These are phyloP conservation scores for Schizotus pectinicornis DNA, from an alignment of 2,888 invertebrate species.

Conservation along the genomic window DNA sequence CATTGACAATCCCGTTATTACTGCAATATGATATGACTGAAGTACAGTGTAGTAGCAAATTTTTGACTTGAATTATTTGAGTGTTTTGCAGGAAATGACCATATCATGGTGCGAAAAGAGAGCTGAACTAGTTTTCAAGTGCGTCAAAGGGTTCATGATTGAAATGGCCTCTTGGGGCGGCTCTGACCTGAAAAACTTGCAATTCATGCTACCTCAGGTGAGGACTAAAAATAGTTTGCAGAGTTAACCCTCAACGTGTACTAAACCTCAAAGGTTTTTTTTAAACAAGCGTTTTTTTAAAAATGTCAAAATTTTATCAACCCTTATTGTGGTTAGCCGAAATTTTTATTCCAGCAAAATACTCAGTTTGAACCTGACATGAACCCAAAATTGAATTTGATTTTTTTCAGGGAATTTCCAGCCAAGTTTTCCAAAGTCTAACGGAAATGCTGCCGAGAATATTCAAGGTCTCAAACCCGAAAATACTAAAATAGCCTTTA, in stretches of 20 bases:
- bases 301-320: no score
- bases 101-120: slow-evolving; percentile 95
- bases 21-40: slow-evolving; percentile 93
- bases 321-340: no score
- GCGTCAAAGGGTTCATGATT: slow-evolving; percentile 99
- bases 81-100: slow-evolving; percentile 80
- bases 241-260: no score
- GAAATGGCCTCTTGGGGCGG: slow-evolving; percentile 96
- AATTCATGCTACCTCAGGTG: slow-evolving; percentile 83
- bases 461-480: slow-evolving; percentile 93
- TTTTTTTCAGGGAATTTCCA: slow-evolving; percentile 72
- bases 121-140: slow-evolving; percentile 97
- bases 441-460: slow-evolving; percentile 90
- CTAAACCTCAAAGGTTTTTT: no score
- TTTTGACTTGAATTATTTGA: slow-evolving; percentile 1
- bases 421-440: slow-evolving; percentile 80
- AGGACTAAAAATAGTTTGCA: no score
- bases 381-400: slow-evolving; percentile 13
- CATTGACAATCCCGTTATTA: slow-evolving; percentile 90
- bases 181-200: slow-evolving; percentile 85
- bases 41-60: slow-evolving; percentile 61
- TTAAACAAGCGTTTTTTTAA: no score
- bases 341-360: no score
- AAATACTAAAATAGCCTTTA: slow-evolving; percentile 67
- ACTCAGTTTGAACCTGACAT: no score